Evolutionary conservation across 2,797 vertebrate genomes (phyloP).

Genomic region (Parotocinclus haroldoi): DNA sequence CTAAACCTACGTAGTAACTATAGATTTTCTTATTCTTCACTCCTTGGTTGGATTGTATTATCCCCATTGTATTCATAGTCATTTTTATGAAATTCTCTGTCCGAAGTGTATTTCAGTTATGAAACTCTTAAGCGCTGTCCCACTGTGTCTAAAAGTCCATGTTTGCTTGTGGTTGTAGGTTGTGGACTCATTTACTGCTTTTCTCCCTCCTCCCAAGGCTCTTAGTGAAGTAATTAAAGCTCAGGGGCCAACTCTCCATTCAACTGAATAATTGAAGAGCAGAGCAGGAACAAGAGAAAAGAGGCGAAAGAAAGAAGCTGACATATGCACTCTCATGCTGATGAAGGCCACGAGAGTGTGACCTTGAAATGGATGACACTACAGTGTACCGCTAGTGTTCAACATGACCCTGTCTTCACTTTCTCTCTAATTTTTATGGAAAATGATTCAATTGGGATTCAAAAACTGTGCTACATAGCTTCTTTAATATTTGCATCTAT

Average conservation of each 20-base stretch:
- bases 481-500: constrained; percentile 3
- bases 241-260: constrained; percentile 66
- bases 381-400: constrained; percentile 12
- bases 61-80: not conserved
- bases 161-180: constrained; percentile 33
- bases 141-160: constrained; percentile 18
- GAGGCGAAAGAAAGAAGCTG: constrained; percentile 30
- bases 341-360: constrained; percentile 29
- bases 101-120: constrained; percentile 14
- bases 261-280: constrained; percentile 71
- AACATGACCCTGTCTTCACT: constrained; percentile 10
- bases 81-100: constrained; percentile 2
- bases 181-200: constrained; percentile 36
- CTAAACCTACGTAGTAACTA: not conserved
- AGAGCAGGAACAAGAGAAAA: constrained; percentile 30
- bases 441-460: not conserved
- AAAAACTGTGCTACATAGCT: not conserved
- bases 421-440: constrained; percentile 3
- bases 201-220: constrained; percentile 36
- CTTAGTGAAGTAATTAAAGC: constrained; percentile 63
- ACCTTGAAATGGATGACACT: constrained; percentile 37
- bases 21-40: not conserved
- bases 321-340: constrained; percentile 28
- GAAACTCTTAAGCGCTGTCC: constrained; percentile 26
- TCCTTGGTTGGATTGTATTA: not conserved